Conservation (phyloP, 1,140 invertebrate genomes). For the Drosophila nigromelanica region DNA sequence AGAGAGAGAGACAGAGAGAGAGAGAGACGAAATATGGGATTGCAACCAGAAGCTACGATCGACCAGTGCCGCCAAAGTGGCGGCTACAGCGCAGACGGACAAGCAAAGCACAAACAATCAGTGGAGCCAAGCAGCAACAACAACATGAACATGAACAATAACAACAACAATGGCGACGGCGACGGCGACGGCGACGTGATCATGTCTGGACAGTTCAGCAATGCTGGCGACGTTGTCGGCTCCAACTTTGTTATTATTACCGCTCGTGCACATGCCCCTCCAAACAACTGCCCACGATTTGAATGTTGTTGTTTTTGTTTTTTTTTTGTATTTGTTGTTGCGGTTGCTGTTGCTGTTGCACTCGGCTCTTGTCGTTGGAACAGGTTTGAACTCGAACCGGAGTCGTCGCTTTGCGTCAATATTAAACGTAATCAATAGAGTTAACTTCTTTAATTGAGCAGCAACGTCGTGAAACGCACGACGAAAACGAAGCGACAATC, state of each 20-base stretch:
- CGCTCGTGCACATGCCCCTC: constrained; percentile 70
- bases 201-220: constrained; percentile 75
- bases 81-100: constrained; percentile 51
- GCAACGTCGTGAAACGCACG: constrained; percentile 48
- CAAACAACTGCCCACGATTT: constrained; percentile 51
- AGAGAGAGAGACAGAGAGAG: neutral
- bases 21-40: constrained; percentile 20
- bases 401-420: constrained; percentile 48
- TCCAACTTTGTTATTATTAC: constrained; percentile 79
- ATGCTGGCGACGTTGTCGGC: constrained; percentile 75
- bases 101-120: constrained; percentile 66
- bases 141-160: constrained; percentile 25
- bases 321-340: neutral
- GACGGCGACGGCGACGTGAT: constrained; percentile 58
- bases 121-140: constrained; percentile 55
- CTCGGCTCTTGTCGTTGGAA: constrained; percentile 43
- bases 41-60: constrained; percentile 80
- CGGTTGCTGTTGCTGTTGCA: constrained; percentile 20
- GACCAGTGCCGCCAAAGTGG: constrained; percentile 70
- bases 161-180: constrained; percentile 32
- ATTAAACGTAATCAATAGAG: constrained; percentile 79
- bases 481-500: constrained; percentile 74
- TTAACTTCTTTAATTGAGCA: constrained; percentile 78
- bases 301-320: constrained; percentile 15
- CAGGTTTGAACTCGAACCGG: constrained; percentile 67